Conservation (phyloP, 2,113 vertebrate species). For the Arizona elegans region DNA sequence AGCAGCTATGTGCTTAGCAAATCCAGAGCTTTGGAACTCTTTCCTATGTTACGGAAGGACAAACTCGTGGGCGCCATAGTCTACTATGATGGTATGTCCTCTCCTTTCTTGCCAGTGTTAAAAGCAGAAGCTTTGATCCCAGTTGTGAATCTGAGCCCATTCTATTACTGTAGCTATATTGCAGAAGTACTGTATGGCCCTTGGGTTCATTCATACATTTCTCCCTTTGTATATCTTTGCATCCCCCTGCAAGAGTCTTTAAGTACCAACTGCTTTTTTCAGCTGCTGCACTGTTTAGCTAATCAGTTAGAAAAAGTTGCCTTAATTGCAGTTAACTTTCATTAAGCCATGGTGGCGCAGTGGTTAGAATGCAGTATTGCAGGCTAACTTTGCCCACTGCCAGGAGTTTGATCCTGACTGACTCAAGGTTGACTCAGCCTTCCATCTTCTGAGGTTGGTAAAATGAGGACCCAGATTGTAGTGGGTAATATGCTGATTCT, state of each 20-base stretch:
- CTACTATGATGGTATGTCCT: conserved; percentile 90
- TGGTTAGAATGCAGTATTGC: background rate
- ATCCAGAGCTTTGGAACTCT: conserved; percentile 86
- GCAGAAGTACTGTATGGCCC: background rate
- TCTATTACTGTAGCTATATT: too few relatives aligned
- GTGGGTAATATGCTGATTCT: background rate
- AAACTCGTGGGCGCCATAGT: conserved; percentile 93
- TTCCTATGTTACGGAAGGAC: conserved; percentile 95
- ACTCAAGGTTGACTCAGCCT: background rate
- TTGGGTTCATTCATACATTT: too few relatives aligned
- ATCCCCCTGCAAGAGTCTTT: background rate
- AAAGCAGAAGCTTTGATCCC: background rate
- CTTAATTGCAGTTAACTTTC: background rate
- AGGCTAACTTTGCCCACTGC: background rate
- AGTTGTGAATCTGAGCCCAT: background rate
- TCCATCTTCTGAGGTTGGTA: background rate
- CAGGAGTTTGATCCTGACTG: background rate
- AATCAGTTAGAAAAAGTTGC: background rate
- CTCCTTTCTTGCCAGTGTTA: background rate
- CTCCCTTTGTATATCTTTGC: background rate
- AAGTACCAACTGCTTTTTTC: background rate
- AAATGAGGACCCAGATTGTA: background rate
- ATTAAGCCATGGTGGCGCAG: background rate
- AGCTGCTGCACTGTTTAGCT: background rate
- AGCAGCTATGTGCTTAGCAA: conserved; percentile 95